These are phyloP conservation scores for Anniella stebbinsi DNA, from an alignment of 2,797 vertebrate genomes.

Conservation along the genomic window DNA sequence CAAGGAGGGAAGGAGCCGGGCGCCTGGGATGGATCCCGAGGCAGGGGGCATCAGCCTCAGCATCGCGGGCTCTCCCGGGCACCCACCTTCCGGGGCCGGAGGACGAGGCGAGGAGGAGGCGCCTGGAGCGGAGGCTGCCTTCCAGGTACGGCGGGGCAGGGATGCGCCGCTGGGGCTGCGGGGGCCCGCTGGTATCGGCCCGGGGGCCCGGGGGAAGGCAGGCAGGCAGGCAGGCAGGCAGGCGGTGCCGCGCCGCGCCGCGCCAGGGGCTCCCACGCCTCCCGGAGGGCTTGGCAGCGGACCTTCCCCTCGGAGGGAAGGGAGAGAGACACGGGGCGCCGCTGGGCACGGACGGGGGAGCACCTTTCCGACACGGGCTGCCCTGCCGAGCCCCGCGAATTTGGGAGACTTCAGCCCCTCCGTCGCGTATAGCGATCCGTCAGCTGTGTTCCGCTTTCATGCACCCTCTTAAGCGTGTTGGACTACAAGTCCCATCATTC, in stretches of 20 bases:
- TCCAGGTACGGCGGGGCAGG: neutral
- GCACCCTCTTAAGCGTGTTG: too few relatives aligned
- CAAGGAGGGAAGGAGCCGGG: neutral
- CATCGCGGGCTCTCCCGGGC: neutral
- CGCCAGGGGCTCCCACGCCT: too few relatives aligned
- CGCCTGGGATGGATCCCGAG: neutral
- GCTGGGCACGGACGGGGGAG: too few relatives aligned
- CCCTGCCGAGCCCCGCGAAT: too few relatives aligned
- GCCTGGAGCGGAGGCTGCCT: neutral
- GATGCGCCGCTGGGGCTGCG: neutral
- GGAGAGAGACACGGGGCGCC: neutral
- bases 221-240: neutral
- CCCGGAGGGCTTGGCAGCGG: neutral
- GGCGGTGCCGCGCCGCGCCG: neutral
- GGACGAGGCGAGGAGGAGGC: neutral
- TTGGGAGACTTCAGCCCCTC: neutral
- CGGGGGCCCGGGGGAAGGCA: neutral
- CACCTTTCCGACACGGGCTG: neutral
- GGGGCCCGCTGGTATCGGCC: neutral
- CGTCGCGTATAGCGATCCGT: neutral
- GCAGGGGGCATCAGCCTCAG: neutral
- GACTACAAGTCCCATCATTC: too few relatives aligned
- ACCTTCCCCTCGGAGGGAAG: neutral
- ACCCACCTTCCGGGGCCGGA: neutral
- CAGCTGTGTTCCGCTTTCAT: too few relatives aligned